Percentiles rank a stretch among this genome's conserved stretches.
phyloP scores from a whole-genome alignment of 2,888 invertebrate genomes.

The Seira musarum region DNA sequence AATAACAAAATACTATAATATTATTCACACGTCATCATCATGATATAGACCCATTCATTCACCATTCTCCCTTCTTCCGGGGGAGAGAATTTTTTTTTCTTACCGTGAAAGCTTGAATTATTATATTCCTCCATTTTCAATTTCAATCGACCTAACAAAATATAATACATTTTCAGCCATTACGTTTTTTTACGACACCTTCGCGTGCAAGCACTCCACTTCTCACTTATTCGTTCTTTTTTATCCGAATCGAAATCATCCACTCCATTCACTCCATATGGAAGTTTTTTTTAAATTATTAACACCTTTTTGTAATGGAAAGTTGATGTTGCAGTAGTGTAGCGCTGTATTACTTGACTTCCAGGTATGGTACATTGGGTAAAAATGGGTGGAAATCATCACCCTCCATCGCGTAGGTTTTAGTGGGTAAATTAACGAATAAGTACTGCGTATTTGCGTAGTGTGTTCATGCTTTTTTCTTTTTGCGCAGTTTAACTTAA shows the following conservation, averaged over 20 bases:
- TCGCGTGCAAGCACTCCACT: not conserved
- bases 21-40: not conserved
- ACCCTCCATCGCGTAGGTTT: not conserved
- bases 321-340: no score
- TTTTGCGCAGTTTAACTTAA: not conserved
- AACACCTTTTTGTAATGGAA: conserved; percentile 51
- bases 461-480: not conserved
- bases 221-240: conserved; percentile 43
- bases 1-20: not conserved
- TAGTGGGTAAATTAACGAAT: not conserved
- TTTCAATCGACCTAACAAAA: not conserved
- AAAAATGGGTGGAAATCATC: no score
- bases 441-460: not conserved
- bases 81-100: no score
- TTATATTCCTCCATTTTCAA: no score
- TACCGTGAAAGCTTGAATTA: no score
- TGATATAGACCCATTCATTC: not conserved
- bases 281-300: no score
- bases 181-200: not conserved
- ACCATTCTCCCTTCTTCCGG: not conserved
- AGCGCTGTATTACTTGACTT: no score
- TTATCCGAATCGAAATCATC: conserved; percentile 25
- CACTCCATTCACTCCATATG: not conserved
- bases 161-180: not conserved
- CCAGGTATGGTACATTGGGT: no score